Evolutionary conservation across 2,888 invertebrate genomes (phyloP).

Genomic region (Electrophaes corylata): DNA sequence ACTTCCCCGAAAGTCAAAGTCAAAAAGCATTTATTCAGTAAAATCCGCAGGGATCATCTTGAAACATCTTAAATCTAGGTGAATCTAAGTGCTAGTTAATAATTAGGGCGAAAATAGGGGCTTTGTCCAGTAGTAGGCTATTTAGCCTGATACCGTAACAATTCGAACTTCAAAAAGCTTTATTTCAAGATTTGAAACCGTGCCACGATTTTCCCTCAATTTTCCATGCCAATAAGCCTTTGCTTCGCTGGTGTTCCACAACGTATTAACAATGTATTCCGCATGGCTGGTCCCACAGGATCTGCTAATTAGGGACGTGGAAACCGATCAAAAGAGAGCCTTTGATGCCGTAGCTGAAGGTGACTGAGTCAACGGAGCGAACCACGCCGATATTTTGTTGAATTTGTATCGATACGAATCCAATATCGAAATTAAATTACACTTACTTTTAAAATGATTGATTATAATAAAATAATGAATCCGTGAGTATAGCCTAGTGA

Average conservation of each 20-base stretch:
- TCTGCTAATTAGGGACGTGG: slow-evolving; percentile 80
- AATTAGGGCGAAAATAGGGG: too few relatives aligned
- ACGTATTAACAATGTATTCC: slow-evolving; percentile 83
- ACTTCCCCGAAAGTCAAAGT: too few relatives aligned
- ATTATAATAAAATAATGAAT: too few relatives aligned
- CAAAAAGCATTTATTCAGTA: too few relatives aligned
- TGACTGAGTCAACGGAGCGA: slow-evolving; percentile 62
- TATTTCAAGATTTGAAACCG: slow-evolving; percentile 37
- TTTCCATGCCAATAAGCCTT: slow-evolving; percentile 73
- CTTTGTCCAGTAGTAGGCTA: too few relatives aligned
- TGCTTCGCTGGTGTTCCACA: slow-evolving; percentile 61
- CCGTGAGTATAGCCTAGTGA: too few relatives aligned
- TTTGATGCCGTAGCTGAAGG: slow-evolving; percentile 78
- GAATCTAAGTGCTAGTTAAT: too few relatives aligned
- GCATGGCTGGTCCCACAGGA: slow-evolving; percentile 63
- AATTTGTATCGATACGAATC: slow-evolving; percentile 37
- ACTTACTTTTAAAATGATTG: too few relatives aligned
- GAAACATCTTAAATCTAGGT: too few relatives aligned
- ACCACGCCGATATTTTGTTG: slow-evolving; percentile 44
- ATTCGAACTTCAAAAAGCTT: slow-evolving; percentile 5
- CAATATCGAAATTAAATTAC: too few relatives aligned
- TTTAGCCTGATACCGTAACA: too few relatives aligned
- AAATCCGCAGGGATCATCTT: too few relatives aligned
- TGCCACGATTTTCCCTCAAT: slow-evolving; percentile 72
- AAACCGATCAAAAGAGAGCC: slow-evolving; percentile 73